Base-by-base conservation (phyloP, 2,113 vertebrate species). In the Mesembrinibis cayennensis region DNA sequence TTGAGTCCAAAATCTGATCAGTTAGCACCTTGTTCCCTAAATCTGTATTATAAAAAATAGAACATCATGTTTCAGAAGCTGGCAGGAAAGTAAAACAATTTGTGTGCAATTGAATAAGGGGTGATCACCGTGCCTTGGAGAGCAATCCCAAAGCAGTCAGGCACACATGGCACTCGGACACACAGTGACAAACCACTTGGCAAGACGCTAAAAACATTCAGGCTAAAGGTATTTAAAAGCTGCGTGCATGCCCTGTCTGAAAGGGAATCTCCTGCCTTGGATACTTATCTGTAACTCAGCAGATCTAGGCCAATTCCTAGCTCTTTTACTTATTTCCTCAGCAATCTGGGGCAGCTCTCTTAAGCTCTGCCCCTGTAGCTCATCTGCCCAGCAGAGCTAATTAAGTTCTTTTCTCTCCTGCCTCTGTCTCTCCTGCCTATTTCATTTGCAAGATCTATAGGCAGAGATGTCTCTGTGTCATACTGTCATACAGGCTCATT, bases 111-210 rank as follows among this genome's bases (percentile, higher is more conserved):
- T 22, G 20, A 92, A 2, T 21, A 55, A 32, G 4, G 27, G 30
- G 25, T 16, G 34, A 45, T 45, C 12, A 8, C 10, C 0, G 0
- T 13, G 26, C 1, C 1, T 2, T 44, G 22, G 34, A 69, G 44
- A 65, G 20, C 25, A 45, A 74, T 23, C 15, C 82, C 76, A 16
- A 82, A 59, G 56, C 61, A 55, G 25, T 10, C 12, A 8, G 40
- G 29, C 12, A n/a, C 27, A 6, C 3, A 0, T 11, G 30, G 58
- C 25, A 47, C 30, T 16, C 38, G 36, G 9, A 44, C 6, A 52
- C 32, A 49, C 32, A 8, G 36, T 5, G 23, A 80, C n/a, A 58
- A 52, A 86, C 10, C 29, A 15, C 17, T 15, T 18, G 49, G 32
- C 40, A 40, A 79, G 42, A 38, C 16, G 36, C 67, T 88, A 67